Percentiles rank a stretch among this genome's conserved stretches.
Evolutionary conservation across 2,797 vertebrate species (phyloP).

Genomic region (Sebastes itinus): DNA sequence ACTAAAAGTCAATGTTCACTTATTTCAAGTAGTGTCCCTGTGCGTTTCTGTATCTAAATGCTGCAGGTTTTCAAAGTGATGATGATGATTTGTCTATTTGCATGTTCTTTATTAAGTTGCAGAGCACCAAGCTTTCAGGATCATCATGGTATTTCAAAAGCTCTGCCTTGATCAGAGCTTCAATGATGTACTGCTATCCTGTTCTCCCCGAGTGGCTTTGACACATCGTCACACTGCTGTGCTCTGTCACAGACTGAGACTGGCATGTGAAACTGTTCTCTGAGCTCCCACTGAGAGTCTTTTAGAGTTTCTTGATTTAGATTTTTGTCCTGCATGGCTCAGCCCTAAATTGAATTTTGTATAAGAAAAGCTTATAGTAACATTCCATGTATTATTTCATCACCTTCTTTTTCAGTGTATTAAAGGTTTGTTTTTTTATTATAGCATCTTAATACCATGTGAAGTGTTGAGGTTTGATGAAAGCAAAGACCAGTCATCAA

Average conservation of each 20-base stretch:
- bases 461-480: neutral
- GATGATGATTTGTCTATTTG: neutral
- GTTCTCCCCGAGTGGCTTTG: neutral
- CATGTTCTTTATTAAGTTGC: neutral
- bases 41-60: neutral
- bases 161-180: neutral
- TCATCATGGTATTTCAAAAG: neutral
- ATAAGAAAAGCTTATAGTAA: constrained; percentile 4
- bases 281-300: neutral
- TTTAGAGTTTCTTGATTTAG: neutral
- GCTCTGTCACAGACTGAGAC: constrained; percentile 2
- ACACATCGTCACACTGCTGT: neutral
- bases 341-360: constrained; percentile 16
- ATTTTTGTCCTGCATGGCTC: constrained; percentile 3
- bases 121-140: neutral
- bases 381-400: neutral
- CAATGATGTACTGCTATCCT: neutral
- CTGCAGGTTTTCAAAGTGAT: neutral
- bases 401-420: neutral
- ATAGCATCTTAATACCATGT: neutral
- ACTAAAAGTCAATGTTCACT: no score
- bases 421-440: neutral
- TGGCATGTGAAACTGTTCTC: neutral
- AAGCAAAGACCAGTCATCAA: constrained; percentile 7
- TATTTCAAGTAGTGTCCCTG: no score